Evolutionary conservation across 2,113 vertebrate genomes (phyloP).

Genomic region (Microcebus lehilahytsara): DNA sequence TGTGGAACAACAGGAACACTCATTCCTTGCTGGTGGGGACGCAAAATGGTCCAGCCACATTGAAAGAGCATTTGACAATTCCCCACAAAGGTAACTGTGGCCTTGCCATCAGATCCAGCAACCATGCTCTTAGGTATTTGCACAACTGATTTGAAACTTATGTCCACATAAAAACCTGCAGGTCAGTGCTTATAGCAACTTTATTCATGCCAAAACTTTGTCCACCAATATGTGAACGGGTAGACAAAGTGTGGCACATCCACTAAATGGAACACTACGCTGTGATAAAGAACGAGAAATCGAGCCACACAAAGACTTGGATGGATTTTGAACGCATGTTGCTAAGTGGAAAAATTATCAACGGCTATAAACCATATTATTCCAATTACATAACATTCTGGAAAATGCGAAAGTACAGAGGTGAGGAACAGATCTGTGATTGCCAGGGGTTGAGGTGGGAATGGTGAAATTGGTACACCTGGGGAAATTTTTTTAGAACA

Average conservation of each 20-base stretch:
- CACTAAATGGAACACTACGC: not conserved
- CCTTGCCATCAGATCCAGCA: not conserved
- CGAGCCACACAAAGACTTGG: not conserved
- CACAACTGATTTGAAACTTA: not conserved
- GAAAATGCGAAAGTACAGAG: not conserved
- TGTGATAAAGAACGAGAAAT: not conserved
- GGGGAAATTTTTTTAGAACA: not conserved
- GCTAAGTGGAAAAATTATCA: not conserved
- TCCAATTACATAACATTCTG: not conserved
- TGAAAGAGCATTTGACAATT: not conserved
- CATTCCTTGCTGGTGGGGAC: not conserved
- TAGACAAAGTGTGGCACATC: not conserved
- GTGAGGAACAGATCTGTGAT: not conserved
- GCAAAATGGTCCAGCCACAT: fast-evolving
- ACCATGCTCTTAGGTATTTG: no score
- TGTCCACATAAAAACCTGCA: not conserved
- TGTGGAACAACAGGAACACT: fast-evolving
- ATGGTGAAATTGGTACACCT: not conserved
- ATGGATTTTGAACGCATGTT: not conserved
- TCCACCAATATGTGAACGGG: not conserved
- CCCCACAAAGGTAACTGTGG: not conserved
- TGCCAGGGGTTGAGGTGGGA: not conserved
- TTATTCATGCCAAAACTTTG: not conserved
- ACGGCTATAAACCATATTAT: not conserved
- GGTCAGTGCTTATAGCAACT: not conserved